Percentiles rank a stretch among this genome's conserved stretches.
Evolutionary conservation across 2,797 vertebrate genomes (phyloP).

Genomic region (Cyclopterus lumpus): DNA sequence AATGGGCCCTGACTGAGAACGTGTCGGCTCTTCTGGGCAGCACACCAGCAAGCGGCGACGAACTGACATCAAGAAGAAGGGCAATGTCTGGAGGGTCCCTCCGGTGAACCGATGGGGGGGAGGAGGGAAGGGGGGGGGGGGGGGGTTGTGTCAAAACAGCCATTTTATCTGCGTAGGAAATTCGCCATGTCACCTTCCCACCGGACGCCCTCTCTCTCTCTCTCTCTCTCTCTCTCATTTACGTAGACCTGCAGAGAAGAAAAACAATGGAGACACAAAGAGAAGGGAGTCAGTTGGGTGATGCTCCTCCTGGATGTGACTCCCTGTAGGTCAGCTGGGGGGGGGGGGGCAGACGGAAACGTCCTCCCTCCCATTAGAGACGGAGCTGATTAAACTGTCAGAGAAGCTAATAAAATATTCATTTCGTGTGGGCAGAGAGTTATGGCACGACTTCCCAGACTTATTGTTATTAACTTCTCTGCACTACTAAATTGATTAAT

Average conservation of each 20-base stretch:
- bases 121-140: too few relatives aligned
- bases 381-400: constrained; percentile 81
- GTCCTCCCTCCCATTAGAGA: constrained; percentile 65
- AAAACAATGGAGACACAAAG: constrained; percentile 45
- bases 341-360: constrained; percentile 45
- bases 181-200: constrained; percentile 58
- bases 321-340: constrained; percentile 34
- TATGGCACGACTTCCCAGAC: constrained; percentile 65
- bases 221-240: constrained; percentile 74
- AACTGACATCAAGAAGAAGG: constrained; percentile 56
- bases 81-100: constrained; percentile 51
- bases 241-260: constrained; percentile 84
- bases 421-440: constrained; percentile 68
- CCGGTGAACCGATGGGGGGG: constrained; percentile 31
- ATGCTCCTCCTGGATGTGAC: constrained; percentile 60
- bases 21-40: constrained; percentile 61
- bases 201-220: constrained; percentile 40
- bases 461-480: constrained; percentile 68
- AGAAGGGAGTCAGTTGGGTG: constrained; percentile 39
- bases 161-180: constrained; percentile 64
- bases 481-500: constrained; percentile 66
- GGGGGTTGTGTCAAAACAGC: constrained; percentile 67
- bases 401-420: constrained; percentile 75
- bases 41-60: constrained; percentile 68
- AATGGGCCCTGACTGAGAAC: constrained; percentile 62